Percentiles rank a stretch among this genome's conserved stretches.
These are phyloP conservation scores for Anoplius nigerrimus DNA, from an alignment of 2,888 invertebrate genomes.

Conservation along the genomic window DNA sequence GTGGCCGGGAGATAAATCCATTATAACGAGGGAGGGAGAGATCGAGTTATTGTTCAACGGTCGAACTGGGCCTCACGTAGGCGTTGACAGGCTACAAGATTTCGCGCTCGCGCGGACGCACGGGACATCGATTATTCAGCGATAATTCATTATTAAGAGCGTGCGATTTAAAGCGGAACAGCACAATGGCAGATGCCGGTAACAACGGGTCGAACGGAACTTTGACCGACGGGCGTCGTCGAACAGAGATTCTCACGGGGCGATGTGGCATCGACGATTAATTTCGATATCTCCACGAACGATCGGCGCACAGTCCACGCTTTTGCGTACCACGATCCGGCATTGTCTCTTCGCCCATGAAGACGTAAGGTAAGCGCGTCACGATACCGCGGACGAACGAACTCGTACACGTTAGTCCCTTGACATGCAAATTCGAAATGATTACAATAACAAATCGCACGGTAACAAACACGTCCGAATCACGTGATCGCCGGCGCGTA, in stretches of 20 bases:
- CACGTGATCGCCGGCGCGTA: conserved; percentile 62
- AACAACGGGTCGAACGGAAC: no score
- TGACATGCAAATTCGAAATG: conserved; percentile 65
- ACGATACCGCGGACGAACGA: conserved; percentile 30
- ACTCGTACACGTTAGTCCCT: conserved; percentile 58
- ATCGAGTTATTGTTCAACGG: conserved; percentile 1
- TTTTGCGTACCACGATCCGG: no score
- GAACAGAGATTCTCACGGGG: no score
- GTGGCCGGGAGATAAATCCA: conserved; percentile 18
- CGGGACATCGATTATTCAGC: not conserved
- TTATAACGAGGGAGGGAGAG: conserved; percentile 5
- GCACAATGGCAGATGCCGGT: no score
- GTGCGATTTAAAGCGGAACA: not conserved
- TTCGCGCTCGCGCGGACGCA: no score
- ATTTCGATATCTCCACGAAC: no score
- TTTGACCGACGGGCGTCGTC: no score
- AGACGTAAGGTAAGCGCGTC: conserved; percentile 21
- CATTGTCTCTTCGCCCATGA: no score
- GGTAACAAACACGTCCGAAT: conserved; percentile 56
- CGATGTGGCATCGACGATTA: no score
- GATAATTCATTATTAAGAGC: conserved; percentile 3
- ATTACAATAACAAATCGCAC: conserved; percentile 69
- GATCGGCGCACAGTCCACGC: no score
- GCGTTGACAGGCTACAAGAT: not conserved
- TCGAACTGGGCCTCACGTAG: not conserved